Conservation (phyloP, 1,140 invertebrate genomes). For the Apolygus lucorum region DNA sequence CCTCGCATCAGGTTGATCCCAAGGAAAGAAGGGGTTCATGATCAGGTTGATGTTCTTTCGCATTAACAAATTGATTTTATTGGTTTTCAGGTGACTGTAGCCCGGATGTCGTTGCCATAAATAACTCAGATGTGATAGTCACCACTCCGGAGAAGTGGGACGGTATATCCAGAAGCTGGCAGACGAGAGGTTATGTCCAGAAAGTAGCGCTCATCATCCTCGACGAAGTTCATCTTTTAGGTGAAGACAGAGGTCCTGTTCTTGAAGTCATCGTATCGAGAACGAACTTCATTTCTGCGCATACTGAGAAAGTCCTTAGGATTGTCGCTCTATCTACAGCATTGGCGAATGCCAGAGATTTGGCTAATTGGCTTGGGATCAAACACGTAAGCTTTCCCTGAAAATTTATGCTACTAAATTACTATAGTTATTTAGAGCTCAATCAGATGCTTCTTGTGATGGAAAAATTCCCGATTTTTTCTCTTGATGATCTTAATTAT, state of each 20-base stretch:
- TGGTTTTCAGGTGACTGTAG: constrained; percentile 79
- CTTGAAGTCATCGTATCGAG: constrained; percentile 78
- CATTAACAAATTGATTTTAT: too few relatives aligned
- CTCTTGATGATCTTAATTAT: background rate
- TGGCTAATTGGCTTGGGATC: constrained; percentile 95
- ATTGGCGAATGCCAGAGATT: constrained; percentile 90
- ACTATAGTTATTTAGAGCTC: background rate
- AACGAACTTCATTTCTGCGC: constrained; percentile 81
- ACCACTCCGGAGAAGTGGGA: constrained; percentile 99
- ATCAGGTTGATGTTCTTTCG: too few relatives aligned
- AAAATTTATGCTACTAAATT: too few relatives aligned
- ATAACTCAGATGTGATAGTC: constrained; percentile 82
- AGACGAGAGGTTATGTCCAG: constrained; percentile 88
- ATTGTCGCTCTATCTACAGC: constrained; percentile 96
- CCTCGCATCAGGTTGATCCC: too few relatives aligned
- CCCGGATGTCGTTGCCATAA: constrained; percentile 81
- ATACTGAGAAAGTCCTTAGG: constrained; percentile 67
- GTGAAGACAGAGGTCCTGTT: constrained; percentile 77
- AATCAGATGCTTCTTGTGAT: background rate
- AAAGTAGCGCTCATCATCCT: constrained; percentile 91
- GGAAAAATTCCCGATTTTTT: background rate
- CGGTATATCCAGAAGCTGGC: constrained; percentile 94
- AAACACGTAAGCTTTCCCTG: constrained; percentile 50
- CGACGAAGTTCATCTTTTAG: constrained; percentile 96
- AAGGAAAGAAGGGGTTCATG: too few relatives aligned